These are phyloP conservation scores for Saturnia pavonia DNA, from an alignment of 2,888 invertebrate species.

Conservation along the genomic window DNA sequence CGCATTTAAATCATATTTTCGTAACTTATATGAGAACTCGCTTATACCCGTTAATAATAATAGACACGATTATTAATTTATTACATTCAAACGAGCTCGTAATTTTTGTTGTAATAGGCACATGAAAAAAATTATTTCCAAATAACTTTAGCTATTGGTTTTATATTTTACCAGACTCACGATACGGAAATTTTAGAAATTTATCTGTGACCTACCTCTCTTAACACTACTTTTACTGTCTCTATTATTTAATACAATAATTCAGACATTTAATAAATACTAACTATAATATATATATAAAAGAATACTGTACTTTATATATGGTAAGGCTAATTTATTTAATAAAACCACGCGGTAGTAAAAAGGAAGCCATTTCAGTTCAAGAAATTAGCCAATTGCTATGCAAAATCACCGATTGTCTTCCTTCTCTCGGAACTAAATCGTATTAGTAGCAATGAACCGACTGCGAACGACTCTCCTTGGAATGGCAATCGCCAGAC, in stretches of 20 bases:
- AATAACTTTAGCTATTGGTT: too few relatives aligned
- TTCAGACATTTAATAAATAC: too few relatives aligned
- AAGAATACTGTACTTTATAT: background rate
- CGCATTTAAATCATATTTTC: background rate
- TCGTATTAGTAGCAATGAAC: constrained; percentile 58
- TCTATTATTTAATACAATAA: too few relatives aligned
- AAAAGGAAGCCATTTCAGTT: constrained; percentile 14
- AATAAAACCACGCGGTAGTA: constrained; percentile 6
- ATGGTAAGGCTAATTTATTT: background rate
- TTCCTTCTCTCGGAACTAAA: constrained; percentile 50
- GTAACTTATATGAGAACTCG: background rate
- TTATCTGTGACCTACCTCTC: too few relatives aligned
- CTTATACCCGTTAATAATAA: background rate
- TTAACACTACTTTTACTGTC: too few relatives aligned
- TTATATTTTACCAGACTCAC: too few relatives aligned
- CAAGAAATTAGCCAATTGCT: constrained; percentile 7
- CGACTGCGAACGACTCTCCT: constrained; percentile 42
- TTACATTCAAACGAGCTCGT: too few relatives aligned
- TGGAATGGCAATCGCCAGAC: constrained; percentile 57
- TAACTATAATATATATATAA: too few relatives aligned
- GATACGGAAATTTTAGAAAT: too few relatives aligned
- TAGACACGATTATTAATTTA: too few relatives aligned
- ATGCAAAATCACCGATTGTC: constrained; percentile 47
- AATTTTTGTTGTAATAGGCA: too few relatives aligned
- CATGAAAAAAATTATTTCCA: too few relatives aligned